Base-by-base conservation (phyloP, 2,888 invertebrate species). In the Galeruca laticollis region DNA sequence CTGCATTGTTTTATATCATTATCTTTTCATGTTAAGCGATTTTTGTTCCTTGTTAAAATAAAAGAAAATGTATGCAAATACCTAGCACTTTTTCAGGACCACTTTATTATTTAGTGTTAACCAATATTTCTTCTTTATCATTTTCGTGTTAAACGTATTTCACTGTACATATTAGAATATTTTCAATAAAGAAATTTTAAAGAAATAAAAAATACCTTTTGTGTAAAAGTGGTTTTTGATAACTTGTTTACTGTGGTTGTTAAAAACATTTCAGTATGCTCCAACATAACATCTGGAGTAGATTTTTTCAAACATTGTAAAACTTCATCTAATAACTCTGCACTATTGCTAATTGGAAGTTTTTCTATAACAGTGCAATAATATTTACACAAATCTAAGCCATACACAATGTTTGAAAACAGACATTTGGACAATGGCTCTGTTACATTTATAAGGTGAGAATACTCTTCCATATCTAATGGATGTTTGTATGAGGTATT, bases 401-500 rank as follows among this genome's bases (percentile, higher is more conserved):
- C 77, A 63, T 77, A 73, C 9, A 80, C 75, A n/a, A 82, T 65
- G 73, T 80, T 80, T 0, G 76, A 70, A 33, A 84, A 72, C 11
- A 84, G 59, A 72, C 83, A 84, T 75, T 80, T 82, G 4, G 84
- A 84, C 40, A 84, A 57, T 66, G 74, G 74, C 0, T 83, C 82
- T 52, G 80, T 76, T 59, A 81, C 79, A 60, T 79, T 77, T 13
- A 80, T 76, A 51, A 85, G 74, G 76, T 84, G 84, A 4, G 73
- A 60, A 73, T 79, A 81, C 63, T 82, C 81, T 49, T 81, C 77
- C n/a, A 79, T 68, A 33, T 78, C 68, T 8, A 75, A 54, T 13
- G 76, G 69, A 60, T 56, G 64, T 54, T 79, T 76, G 72, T 82
- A 83, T 33, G 80, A 77, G 8, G 83, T 81, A 71, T 85, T 85